These are phyloP conservation scores for Columbina picui DNA, from an alignment of 2,113 vertebrate species.

Conservation along the genomic window DNA sequence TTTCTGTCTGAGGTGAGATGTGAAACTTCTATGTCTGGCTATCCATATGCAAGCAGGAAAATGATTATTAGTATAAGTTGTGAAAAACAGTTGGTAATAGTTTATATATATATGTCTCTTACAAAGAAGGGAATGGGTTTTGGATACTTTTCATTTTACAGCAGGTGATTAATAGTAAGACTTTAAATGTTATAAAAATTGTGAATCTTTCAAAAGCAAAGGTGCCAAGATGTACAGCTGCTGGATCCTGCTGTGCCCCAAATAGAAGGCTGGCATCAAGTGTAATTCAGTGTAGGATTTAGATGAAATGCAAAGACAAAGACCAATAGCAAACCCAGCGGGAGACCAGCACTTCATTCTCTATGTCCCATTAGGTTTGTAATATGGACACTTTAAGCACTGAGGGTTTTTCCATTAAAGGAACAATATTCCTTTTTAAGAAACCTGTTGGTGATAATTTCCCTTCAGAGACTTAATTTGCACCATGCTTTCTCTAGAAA, in stretches of 20 bases:
- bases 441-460: background rate
- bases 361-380: background rate
- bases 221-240: fast-evolving
- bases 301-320: background rate
- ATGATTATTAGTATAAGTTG: background rate
- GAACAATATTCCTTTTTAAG: background rate
- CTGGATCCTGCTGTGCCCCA: background rate
- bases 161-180: background rate
- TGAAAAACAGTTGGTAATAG: background rate
- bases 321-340: background rate
- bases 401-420: background rate
- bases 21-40: background rate
- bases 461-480: background rate
- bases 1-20: background rate
- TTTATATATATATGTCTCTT: too few species aligned
- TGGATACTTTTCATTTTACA: background rate
- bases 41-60: background rate
- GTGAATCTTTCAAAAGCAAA: fast-evolving
- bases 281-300: background rate
- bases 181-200: background rate
- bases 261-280: background rate
- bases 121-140: fast-evolving
- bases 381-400: background rate
- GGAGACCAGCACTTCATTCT: background rate
- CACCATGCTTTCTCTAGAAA: background rate